These are phyloP conservation scores for Myotis planiceps DNA, from an alignment of 2,797 vertebrate species.

Conservation along the genomic window DNA sequence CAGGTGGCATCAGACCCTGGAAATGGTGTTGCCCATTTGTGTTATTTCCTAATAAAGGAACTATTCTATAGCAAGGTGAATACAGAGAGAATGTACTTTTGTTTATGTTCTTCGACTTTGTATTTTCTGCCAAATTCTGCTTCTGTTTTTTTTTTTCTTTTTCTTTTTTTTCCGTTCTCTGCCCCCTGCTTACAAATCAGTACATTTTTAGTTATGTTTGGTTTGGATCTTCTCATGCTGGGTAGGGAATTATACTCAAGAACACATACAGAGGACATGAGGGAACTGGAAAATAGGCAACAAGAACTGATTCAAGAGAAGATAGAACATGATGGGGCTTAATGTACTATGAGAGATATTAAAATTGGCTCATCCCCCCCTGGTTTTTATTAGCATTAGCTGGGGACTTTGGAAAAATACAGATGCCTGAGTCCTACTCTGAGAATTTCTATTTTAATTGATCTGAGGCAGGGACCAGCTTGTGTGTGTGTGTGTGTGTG, in stretches of 20 bases:
- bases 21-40: neutral
- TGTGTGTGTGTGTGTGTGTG: accelerated
- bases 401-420: neutral
- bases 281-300: neutral
- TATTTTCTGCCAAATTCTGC: conserved; percentile 2
- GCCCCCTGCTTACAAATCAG: neutral
- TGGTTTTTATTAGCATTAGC: neutral
- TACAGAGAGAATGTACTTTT: neutral
- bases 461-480: neutral
- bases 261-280: neutral
- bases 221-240: neutral
- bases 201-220: neutral
- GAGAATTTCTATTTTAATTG: neutral
- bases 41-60: neutral
- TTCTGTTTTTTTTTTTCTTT: neutral
- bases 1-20: neutral
- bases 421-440: neutral
- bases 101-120: neutral
- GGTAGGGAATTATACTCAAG: neutral
- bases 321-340: neutral
- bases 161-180: neutral
- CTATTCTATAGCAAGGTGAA: neutral
- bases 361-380: neutral
- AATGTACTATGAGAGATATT: neutral
- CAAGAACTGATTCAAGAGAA: neutral